Evolutionary conservation across 2,113 vertebrate species (phyloP).

Genomic region (Leiothrix lutea): DNA sequence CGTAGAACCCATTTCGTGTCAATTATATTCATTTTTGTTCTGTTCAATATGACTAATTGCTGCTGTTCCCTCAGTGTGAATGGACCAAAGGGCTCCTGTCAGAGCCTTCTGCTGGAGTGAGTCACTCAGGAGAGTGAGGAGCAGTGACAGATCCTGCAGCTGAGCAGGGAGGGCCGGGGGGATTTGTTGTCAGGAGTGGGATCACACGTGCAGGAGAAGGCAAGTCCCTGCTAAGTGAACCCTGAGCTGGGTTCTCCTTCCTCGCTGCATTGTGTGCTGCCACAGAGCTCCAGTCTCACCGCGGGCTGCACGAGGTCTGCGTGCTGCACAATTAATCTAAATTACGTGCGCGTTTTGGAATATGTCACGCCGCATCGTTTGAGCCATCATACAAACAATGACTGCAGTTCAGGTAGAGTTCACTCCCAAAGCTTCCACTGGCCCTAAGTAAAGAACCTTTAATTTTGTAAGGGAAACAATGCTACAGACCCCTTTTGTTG

Average conservation of each 20-base stretch:
- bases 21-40: not conserved
- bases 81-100: not conserved
- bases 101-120: constrained; percentile 29
- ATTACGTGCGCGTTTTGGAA: not conserved
- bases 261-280: not conserved
- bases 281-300: not conserved
- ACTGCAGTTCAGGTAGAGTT: constrained; percentile 36
- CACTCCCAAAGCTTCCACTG: not conserved
- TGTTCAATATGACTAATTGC: not conserved
- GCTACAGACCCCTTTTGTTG: not conserved
- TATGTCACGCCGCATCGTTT: not conserved
- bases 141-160: not conserved
- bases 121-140: not conserved
- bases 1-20: not conserved
- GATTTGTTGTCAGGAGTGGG: not conserved
- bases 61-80: not conserved
- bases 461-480: not conserved
- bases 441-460: not conserved
- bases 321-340: constrained; percentile 45
- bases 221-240: not conserved
- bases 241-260: not conserved
- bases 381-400: not conserved
- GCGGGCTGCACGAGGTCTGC: not conserved
- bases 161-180: not conserved
- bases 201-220: not conserved